These are phyloP conservation scores for Aelia acuminata DNA, from an alignment of 2,888 invertebrate genomes.

Conservation along the genomic window DNA sequence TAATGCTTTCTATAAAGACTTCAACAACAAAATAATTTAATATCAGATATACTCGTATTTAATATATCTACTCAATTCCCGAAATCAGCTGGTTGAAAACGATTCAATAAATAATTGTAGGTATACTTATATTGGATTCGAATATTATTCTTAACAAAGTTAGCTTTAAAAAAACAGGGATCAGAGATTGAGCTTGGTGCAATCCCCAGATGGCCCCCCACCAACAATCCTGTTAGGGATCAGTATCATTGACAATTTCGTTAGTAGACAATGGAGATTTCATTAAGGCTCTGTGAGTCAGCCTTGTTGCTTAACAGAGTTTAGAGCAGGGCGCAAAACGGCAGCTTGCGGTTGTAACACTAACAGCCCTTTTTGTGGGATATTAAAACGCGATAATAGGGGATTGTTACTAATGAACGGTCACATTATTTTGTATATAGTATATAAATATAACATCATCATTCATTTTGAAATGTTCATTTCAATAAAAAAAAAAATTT, in stretches of 20 bases:
- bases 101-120: neutral
- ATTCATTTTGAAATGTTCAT: no score
- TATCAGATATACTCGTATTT: neutral
- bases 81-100: no score
- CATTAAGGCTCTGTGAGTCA: constrained; percentile 40
- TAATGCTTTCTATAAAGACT: no score
- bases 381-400: neutral
- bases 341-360: constrained; percentile 26
- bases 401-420: neutral
- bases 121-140: neutral
- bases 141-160: neutral
- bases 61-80: neutral
- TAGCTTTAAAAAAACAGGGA: neutral
- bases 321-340: neutral
- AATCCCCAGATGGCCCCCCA: constrained; percentile 18
- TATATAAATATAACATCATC: neutral
- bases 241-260: constrained; percentile 47
- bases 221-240: constrained; percentile 24
- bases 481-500: no score
- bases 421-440: neutral
- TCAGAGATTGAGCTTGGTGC: neutral
- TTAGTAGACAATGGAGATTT: constrained; percentile 47
- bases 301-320: constrained; percentile 11
- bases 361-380: neutral
- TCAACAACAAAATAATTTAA: neutral